Percentiles rank a stretch among this genome's conserved stretches.
Conservation (phyloP, 2,888 invertebrate species). For the Notodonta dromedarius region DNA sequence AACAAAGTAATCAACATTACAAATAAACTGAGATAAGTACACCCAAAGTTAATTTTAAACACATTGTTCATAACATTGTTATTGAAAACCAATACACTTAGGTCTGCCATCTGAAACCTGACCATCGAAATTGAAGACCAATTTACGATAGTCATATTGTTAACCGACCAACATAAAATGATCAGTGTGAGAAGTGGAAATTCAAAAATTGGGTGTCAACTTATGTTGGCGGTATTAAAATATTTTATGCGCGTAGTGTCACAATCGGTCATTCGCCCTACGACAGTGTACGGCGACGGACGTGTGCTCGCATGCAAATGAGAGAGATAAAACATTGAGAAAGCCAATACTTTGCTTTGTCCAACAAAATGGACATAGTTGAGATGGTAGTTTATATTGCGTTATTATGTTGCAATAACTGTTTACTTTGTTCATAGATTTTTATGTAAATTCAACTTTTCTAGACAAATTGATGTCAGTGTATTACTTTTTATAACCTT, state of each 20-base stretch:
- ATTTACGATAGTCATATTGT: constrained; percentile 33
- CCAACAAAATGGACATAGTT: constrained; percentile 31
- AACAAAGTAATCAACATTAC: constrained; percentile 41
- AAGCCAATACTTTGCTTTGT: constrained; percentile 48
- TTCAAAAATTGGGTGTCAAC: constrained; percentile 27
- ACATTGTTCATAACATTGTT: constrained; percentile 55
- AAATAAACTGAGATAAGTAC: constrained; percentile 25
- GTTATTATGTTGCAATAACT: neutral
- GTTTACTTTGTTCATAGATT: neutral
- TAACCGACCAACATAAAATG: constrained; percentile 14
- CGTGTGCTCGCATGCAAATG: constrained; percentile 51
- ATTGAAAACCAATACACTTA: constrained; percentile 34
- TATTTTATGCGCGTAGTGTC: constrained; percentile 62
- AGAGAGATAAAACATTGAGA: constrained; percentile 44
- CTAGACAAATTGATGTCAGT: neutral
- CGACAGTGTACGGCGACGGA: constrained; percentile 36
- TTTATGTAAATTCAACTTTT: neutral
- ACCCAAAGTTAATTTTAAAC: constrained; percentile 50
- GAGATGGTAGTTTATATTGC: constrained; percentile 3
- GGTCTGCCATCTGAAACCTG: constrained; percentile 22
- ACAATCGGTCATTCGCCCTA: constrained; percentile 68
- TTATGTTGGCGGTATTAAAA: constrained; percentile 42
- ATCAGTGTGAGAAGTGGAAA: constrained; percentile 10
- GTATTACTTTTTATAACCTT: neutral
- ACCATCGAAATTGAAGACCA: constrained; percentile 35